Conservation (phyloP, 2,797 vertebrate species). For the Cercopithecus neglectus region DNA sequence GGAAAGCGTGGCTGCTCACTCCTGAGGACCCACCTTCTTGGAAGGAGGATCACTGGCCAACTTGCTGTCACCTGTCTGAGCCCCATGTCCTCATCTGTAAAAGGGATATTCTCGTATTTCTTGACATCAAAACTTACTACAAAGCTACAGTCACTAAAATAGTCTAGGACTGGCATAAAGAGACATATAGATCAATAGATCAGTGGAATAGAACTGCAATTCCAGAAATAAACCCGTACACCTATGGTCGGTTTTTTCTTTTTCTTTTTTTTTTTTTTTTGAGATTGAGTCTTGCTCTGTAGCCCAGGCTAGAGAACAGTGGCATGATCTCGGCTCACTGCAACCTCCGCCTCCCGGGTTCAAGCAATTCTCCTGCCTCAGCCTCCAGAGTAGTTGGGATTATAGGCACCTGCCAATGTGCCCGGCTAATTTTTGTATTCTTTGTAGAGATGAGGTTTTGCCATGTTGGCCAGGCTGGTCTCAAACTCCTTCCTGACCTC, state of each 20-base stretch:
- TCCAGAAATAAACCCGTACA: background rate
- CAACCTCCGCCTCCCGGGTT: background rate
- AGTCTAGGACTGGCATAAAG: background rate
- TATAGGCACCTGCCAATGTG: background rate
- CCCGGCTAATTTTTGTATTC: background rate
- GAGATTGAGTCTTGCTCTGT: background rate
- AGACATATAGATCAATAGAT: background rate
- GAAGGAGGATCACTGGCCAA: background rate
- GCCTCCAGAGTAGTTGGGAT: background rate
- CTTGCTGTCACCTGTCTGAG: background rate
- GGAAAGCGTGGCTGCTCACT: background rate
- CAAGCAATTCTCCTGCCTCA: background rate
- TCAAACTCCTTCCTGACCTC: too few relatives aligned
- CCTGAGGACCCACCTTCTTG: background rate
- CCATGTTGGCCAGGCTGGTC: background rate
- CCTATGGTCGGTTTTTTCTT: too few relatives aligned
- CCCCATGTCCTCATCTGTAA: background rate
- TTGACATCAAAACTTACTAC: background rate
- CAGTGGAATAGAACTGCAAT: background rate
- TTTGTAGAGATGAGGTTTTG: background rate
- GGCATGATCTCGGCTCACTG: background rate
- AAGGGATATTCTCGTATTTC: background rate
- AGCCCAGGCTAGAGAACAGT: background rate
- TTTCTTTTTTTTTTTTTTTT: background rate
- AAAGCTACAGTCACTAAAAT: constrained; percentile 5